phyloP scores from a whole-genome alignment of 2,888 invertebrate species.

The Drosophila subsilvestris region DNA sequence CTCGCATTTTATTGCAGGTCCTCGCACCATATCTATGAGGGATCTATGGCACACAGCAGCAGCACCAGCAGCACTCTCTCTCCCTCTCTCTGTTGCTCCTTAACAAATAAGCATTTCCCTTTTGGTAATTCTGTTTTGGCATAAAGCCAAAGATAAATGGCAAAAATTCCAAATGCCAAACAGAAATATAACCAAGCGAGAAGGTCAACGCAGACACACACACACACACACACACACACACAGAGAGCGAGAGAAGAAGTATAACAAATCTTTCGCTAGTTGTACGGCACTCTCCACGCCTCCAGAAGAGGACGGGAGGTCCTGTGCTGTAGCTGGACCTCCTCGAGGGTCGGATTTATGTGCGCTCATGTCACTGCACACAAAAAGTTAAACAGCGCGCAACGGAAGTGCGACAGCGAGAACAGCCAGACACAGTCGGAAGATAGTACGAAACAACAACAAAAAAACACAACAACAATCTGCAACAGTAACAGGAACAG shows the following conservation, averaged over 20 bases:
- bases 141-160: conserved; percentile 78
- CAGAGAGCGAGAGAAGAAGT: conserved; percentile 34
- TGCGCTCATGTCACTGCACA: conserved; percentile 75
- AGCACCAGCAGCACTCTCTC: conserved; percentile 5
- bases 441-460: conserved; percentile 11
- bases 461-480: conserved; percentile 8
- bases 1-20: conserved; percentile 69
- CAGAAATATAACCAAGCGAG: conserved; percentile 59
- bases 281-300: neutral
- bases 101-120: conserved; percentile 73
- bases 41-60: conserved; percentile 18
- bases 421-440: conserved; percentile 23
- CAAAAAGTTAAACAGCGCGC: conserved; percentile 79
- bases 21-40: conserved; percentile 38
- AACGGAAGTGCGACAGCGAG: conserved; percentile 75
- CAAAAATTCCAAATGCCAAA: conserved; percentile 73
- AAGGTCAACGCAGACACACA: conserved; percentile 56
- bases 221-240: no score
- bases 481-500: neutral
- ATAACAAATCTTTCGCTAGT: conserved; percentile 70
- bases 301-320: neutral
- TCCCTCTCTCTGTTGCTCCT: conserved; percentile 25
- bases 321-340: conserved; percentile 1
- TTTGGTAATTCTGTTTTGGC: conserved; percentile 63
- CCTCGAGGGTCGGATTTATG: conserved; percentile 66